Evolutionary conservation across 2,113 vertebrate species (phyloP), one percentile per base, ranked within the genome.

Genomic region (Takifugu bimaculatus): DNA sequence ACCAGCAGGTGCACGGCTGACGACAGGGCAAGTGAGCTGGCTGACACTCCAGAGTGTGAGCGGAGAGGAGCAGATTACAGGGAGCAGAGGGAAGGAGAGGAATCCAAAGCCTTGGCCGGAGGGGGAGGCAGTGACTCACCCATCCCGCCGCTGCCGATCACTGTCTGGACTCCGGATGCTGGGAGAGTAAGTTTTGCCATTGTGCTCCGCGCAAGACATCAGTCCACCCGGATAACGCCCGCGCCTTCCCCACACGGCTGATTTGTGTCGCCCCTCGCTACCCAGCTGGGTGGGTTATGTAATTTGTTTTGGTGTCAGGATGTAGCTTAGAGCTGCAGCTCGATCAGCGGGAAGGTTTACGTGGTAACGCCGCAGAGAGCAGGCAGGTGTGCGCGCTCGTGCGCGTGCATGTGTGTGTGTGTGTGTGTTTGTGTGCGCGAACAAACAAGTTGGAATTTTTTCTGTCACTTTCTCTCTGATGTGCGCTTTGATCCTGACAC

Each of bases 261-360:
- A 52, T 76, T 63, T 57, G 50, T 60, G 29, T 50, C 57, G 47
- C 28, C 66, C 75, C 51, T 54, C 43, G 52, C 50, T 20, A 51
- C 68, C 70, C 83, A 77, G 76, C 81, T 73, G 79, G 73, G 58
- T 62, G 70, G 50, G 72, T 85, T 87, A 85, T 84, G 83, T 84
- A 79, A 85, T 84, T 74, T 85, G 79, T 83, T 82, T 80, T 80
- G 82, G 60, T 67, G 61, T 78, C 63, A 55, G 59, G 65, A 73
- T 43, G 56, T 78, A 58, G 54, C 74, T 70, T 60, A 71, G 50
- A 62, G 58, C 60, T 61, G 39, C 61, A 74, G 78, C 83, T 75
- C 42, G 75, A 72, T 79, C 72, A 29, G 56, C 45, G 15, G 54
- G 53, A 54, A 74, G 57, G 70, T 68, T 65, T 61, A 59, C 70